Conservation (phyloP, 2,888 invertebrate species). For the Drosophila mimetica region DNA sequence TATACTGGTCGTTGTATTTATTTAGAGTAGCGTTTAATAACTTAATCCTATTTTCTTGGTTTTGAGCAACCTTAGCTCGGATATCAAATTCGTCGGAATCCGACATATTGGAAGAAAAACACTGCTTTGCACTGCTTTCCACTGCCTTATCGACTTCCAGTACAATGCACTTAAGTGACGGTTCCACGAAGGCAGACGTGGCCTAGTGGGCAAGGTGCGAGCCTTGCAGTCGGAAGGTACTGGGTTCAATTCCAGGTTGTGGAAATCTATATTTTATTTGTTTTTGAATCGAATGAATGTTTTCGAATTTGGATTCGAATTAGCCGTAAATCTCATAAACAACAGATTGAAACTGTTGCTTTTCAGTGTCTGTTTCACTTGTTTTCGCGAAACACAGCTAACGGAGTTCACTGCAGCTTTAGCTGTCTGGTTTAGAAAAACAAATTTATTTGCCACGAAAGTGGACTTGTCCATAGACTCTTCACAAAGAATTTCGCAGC, state of each 20-base stretch:
- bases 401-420: not conserved
- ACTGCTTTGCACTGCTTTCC: no score
- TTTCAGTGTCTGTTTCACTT: not conserved
- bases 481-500: no score
- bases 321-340: not conserved
- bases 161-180: not conserved
- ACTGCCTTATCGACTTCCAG: not conserved
- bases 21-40: not conserved
- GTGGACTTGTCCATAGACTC: no score
- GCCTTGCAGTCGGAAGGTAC: not conserved
- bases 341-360: not conserved
- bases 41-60: not conserved
- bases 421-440: no score
- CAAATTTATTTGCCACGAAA: no score
- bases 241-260: no score
- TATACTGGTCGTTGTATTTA: not conserved
- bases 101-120: not conserved
- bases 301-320: no score
- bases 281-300: no score
- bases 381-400: not conserved
- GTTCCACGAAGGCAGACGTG: not conserved
- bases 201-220: not conserved
- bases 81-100: not conserved
- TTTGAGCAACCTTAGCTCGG: not conserved
- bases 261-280: not conserved